Evolutionary conservation across 92 coral and sea anemone genomes (phyloP), one percentile per base, ranked within the genome.

Genomic region (Nematostella vectensis): DNA sequence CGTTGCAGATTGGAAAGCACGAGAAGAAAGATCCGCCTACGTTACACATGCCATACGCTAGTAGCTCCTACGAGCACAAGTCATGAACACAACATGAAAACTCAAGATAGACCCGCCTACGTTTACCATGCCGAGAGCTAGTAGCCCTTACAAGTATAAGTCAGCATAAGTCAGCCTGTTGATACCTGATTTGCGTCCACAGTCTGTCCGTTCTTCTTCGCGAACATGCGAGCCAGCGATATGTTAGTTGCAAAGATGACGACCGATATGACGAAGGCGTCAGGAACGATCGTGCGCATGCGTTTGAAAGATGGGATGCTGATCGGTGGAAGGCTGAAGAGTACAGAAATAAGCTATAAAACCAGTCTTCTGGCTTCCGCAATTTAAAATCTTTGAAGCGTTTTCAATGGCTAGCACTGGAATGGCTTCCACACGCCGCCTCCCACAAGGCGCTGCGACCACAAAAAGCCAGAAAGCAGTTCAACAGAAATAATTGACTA

Each of bases 171-270:
- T 6, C 15, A 15, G 6, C 18, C 27, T 48, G 6, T 11, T 47
- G 77, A 45, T 53, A 85, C 96, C 81, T 89, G 96, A 67, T 81
- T 85, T 4, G 86, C 78, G 30, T 89, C 96, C 27, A 89, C 63
- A 16, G 82, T 62, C 39, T 91, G 83, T 25, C 83, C 82, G 16
- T 59, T 65, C 59, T 86, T 91, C 81, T 91, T 88, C 1, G 98
- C 96, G 50, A 77, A 91, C 78, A 91, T 67, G 58, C 81, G 85
- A 18, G 80, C 50, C 40, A 91, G 54, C 36, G 98, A 81, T n/a
- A 91, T 72, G 68, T 91, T 91, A 29, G 88, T 86, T 3, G 96
- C 95, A 63, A 88, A 83, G 21, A 88, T 79, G 24, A 91, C 96
- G 43, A 91, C 74, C 11, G 91, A 84, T 43, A 91, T 91, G n/a